Base-by-base conservation (phyloP, 2,113 vertebrate genomes). In the Poeciliopsis turrubarensis region DNA sequence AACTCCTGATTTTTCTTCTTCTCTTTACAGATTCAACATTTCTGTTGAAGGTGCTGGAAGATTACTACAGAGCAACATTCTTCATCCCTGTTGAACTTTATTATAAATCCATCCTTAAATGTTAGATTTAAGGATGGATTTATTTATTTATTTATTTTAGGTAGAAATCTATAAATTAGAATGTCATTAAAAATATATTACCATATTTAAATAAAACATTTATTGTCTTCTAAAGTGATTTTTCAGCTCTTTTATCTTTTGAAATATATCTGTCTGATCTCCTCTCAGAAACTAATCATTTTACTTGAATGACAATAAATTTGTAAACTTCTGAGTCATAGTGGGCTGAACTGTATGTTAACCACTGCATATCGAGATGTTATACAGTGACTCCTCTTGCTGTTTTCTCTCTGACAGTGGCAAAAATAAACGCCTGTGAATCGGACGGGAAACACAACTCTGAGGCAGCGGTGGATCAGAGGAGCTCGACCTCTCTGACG, bases 401-500 rank as follows among this genome's bases (percentile, higher is more conserved):
- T 5, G 3, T 60, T 32, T 74, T 54, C 72, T 22, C 15, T 79
- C 75, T 47, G 47, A 71, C 89, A 92, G 91, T 93, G 66, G 91
- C 91, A 72, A 92, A 93, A 57, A 91, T 89, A 15, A 86, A 86
- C 76, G 54, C 60, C 0, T 84, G 66, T 3, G 89, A 92, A 39
- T 74, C 87, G 0, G 88, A 93, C 1, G 80, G 85, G 63, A 81
- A 70, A 72, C 78, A 68, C 51, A 67, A 79, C 73, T 62, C 86
- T 0, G 60, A 68, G 7, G 85, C 82, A 34, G 73, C 62, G 0
- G 29, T 26, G 67, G 87, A 92, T 63, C 87, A 79, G 60, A 82
- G 86, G 77, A 89, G 83, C 78, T 71, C 90, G 0, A 79, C 89
- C 39, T 90, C 91, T 1, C 78, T 94, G 41, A 90, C 89, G 1